phyloP scores from a whole-genome alignment of 2,797 vertebrate genomes.

The Myotis vivesi region DNA sequence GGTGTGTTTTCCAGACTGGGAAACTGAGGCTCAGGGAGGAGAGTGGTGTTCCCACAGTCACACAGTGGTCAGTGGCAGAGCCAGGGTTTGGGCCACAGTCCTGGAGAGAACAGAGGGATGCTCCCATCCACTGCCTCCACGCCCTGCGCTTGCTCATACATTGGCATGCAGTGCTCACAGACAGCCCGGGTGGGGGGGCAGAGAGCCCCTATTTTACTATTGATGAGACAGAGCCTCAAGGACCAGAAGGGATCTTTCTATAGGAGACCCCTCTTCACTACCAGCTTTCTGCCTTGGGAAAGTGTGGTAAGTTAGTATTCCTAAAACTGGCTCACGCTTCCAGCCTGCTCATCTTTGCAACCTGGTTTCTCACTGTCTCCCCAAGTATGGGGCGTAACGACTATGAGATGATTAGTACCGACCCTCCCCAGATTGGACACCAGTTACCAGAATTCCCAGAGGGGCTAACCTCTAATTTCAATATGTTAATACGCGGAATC shows the following conservation, averaged over 20 bases:
- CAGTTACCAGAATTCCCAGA: slow-evolving; percentile 37
- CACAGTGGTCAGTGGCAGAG: neutral
- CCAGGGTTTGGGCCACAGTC: neutral
- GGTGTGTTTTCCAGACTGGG: neutral
- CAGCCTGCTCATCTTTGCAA: neutral
- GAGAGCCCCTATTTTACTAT: neutral
- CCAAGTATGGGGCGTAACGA: neutral
- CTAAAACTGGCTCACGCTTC: neutral
- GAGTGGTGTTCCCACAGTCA: neutral
- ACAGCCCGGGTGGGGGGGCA: fast-evolving
- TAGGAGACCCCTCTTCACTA: neutral
- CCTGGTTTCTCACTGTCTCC: neutral
- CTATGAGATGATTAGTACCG: neutral
- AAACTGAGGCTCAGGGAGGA: neutral
- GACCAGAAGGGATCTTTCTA: neutral
- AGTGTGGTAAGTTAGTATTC: neutral
- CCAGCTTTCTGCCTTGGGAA: neutral
- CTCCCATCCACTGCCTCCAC: fast-evolving
- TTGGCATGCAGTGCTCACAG: neutral
- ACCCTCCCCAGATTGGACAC: slow-evolving; percentile 37
- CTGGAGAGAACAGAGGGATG: neutral
- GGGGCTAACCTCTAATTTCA: slow-evolving; percentile 74
- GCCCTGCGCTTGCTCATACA: neutral
- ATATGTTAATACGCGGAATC: slow-evolving; percentile 76
- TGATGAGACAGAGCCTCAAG: neutral